Evolutionary conservation across 1,140 invertebrate species (phyloP).

Genomic region (Nebria ingens): DNA sequence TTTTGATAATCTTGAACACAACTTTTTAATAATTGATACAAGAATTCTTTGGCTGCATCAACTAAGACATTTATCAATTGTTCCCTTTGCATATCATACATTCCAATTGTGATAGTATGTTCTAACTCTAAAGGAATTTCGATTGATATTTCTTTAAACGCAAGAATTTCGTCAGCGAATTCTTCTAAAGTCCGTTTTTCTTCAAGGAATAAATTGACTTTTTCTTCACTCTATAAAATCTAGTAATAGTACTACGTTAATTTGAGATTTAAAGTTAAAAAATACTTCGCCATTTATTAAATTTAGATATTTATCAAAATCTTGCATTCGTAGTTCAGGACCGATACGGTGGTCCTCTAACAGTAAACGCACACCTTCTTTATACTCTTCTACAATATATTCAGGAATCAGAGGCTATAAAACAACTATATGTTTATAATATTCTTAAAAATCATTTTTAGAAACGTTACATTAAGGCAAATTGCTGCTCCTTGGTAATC

Average conservation of each 20-base stretch:
- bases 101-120: conserved; percentile 61
- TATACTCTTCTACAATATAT: conserved; percentile 48
- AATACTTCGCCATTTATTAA: conserved; percentile 63
- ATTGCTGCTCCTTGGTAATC: conserved; percentile 39
- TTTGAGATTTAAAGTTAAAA: too few species aligned
- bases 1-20: conserved; percentile 74
- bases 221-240: conserved; percentile 35
- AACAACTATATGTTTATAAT: too few species aligned
- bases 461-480: conserved; percentile 42
- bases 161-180: conserved; percentile 49
- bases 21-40: conserved; percentile 55
- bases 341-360: conserved; percentile 59
- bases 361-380: conserved; percentile 44
- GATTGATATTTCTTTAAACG: conserved; percentile 52
- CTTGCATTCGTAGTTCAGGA: conserved; percentile 55
- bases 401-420: conserved; percentile 55
- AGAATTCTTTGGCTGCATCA: conserved; percentile 53
- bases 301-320: conserved; percentile 72
- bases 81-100: conserved; percentile 76
- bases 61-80: conserved; percentile 67
- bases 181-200: conserved; percentile 55
- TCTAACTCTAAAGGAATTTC: conserved; percentile 53
- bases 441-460: conserved; percentile 27
- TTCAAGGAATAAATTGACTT: conserved; percentile 58
- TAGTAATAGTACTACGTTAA: conserved; percentile 23